These are phyloP conservation scores for Xiphophorus maculatus DNA, from an alignment of 2,113 vertebrate genomes.

Conservation along the genomic window DNA sequence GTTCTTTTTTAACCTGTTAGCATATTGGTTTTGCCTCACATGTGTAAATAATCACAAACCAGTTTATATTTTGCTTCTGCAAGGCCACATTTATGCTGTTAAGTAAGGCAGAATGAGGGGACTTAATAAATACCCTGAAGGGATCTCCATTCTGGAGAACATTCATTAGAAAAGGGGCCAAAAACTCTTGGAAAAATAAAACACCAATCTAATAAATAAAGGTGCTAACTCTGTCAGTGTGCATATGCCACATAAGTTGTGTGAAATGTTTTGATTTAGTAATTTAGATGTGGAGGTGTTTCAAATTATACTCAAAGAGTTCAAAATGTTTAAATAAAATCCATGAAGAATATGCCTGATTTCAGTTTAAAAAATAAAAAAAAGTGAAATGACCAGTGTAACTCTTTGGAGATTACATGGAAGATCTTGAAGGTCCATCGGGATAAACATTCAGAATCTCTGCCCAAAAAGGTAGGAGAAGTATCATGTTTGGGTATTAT, in stretches of 20 bases:
- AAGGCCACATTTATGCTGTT: slow-evolving; percentile 53
- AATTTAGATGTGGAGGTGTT: background rate
- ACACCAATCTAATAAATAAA: slow-evolving; percentile 5
- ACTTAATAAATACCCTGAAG: slow-evolving; percentile 67
- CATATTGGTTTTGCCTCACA: slow-evolving; percentile 20
- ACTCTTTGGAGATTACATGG: slow-evolving; percentile 18
- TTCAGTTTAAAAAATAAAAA: slow-evolving; percentile 10
- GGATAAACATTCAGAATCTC: slow-evolving; percentile 23
- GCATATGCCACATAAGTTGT: slow-evolving; percentile 1
- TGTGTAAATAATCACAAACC: slow-evolving; percentile 16
- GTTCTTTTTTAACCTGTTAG: background rate
- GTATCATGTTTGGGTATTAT: slow-evolving; percentile 7
- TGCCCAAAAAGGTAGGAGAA: slow-evolving; percentile 16
- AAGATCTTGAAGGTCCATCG: slow-evolving; percentile 29
- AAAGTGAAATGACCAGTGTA: slow-evolving; percentile 50
- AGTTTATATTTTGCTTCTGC: slow-evolving; percentile 28
- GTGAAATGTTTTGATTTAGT: background rate
- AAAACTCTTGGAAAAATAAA: background rate
- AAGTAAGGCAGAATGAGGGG: slow-evolving; percentile 64
- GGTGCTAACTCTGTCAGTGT: slow-evolving; percentile 20
- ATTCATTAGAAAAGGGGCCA: slow-evolving; percentile 45
- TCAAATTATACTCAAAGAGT: background rate
- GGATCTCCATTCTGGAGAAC: slow-evolving; percentile 63
- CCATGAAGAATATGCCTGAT: slow-evolving; percentile 16
- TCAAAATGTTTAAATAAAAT: background rate